Base-by-base conservation (phyloP, 2,888 invertebrate genomes). In the Holacanthella duospinosa region DNA sequence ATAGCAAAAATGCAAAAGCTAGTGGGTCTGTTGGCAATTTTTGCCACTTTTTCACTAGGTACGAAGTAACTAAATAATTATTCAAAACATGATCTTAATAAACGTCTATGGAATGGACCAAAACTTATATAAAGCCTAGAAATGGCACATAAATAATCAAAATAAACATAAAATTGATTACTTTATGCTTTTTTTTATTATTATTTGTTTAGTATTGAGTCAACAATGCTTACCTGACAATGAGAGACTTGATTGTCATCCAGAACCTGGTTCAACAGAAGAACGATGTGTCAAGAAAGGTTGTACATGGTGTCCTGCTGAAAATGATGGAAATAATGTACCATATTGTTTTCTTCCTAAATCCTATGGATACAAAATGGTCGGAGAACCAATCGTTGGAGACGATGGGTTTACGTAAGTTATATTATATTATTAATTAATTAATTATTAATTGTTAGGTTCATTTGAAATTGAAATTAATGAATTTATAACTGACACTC, bases 241-340 rank as follows among this genome's bases (percentile, higher is more conserved):
- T 27, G 68, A 70, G 69, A 80, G 84, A 65, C 85, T 87, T 71
- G 88, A 88, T 74, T 88, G 88, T 74, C 84, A 82, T 73, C 88
- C 88, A 0, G 84, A 85, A 74, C 75, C 77, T 12, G 80, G 78
- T 12, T 73, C 79, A 60, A 78, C 76, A 6, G 74, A 83, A 74
- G 76, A 80, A 29, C 77, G 76, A 0, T 88, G 88, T 74, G 77
- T 78, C 59, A 77, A 80, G 60, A 78, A 87, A 77, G 86, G 87
- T 2, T 89, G 88, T 72, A 86, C 86, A 69, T 88, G 87, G 88
- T 71, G 70, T 44, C 44, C 36, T 1, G 65, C 65, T 2, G 59
- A 43, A n/a, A 61, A 64, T 26, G 67, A 66, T 1, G 68, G 62
- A 3, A 43, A 54, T 12, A 64, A 64, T n/a, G 60, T 62, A 12